phyloP scores from a whole-genome alignment of 2,797 vertebrate genomes.

The Florisuga fusca region DNA sequence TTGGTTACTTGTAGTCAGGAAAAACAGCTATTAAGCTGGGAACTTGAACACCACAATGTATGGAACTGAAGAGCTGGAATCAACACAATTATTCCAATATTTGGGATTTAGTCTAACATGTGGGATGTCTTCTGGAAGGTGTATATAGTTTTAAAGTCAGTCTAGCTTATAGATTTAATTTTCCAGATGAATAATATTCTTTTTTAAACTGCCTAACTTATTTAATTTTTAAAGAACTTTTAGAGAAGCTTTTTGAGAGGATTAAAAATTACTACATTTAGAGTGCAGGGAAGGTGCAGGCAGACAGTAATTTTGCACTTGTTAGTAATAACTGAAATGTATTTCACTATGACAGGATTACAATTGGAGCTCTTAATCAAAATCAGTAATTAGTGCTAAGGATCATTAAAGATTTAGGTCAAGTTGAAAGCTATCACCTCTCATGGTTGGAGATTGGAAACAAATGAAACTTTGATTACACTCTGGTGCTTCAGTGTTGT shows the following conservation, averaged over 20 bases:
- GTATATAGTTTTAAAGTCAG: slow-evolving; percentile 1
- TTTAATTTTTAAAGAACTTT: not conserved
- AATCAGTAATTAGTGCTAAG: not conserved
- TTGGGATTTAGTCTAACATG: not conserved
- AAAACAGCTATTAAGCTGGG: not conserved
- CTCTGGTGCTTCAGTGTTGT: not conserved
- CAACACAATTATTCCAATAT: slow-evolving; percentile 14
- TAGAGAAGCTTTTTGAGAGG: not conserved
- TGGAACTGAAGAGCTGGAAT: slow-evolving; percentile 30
- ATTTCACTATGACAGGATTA: not conserved
- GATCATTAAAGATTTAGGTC: not conserved
- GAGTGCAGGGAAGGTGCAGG: not conserved
- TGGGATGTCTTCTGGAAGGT: not conserved
- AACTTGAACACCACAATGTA: not conserved
- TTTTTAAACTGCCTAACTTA: not conserved
- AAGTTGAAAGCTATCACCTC: not conserved
- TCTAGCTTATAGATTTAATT: not conserved
- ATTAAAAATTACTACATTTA: not conserved
- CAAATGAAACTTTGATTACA: not conserved
- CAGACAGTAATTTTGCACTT: not conserved
- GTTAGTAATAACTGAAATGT: not conserved
- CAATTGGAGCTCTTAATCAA: not conserved
- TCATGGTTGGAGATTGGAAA: not conserved
- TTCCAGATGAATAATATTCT: not conserved
- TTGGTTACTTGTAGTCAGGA: not conserved